Evolutionary conservation across 1,140 invertebrate species (phyloP), one percentile per base, ranked within the genome.

Genomic region (Caligus rogercresseyi): DNA sequence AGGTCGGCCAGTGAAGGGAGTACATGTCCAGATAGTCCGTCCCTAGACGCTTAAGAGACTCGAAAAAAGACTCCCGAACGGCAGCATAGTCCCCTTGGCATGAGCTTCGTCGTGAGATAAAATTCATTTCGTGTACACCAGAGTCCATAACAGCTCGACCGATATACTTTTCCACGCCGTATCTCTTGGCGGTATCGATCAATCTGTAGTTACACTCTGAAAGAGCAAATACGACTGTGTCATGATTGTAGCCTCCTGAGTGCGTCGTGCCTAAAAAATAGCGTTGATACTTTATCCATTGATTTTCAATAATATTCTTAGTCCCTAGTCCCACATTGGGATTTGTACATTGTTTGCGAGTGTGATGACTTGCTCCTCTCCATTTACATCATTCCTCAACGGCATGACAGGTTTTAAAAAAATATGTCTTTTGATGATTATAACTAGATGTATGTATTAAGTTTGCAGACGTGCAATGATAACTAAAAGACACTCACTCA

Each of bases 151-250:
- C 69, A 23, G 71, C 72, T 57, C 65, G 52, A 18, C 63, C 64
- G 54, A 73, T 67, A 31, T 67, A 67, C 23, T 65, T 65, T 67
- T 73, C 72, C 65, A 69, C 70, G 13, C 73, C 73, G 64, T 74
- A 74, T 7, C 73, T 64, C 65, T 73, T 74, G 15, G 73, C 73
- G n/a, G 73, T 74, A 65, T 74, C 73, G 66, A 74, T 72, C 21
- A 72, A 66, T 55, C 72, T 64, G 65, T 74, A 74, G n/a, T 67
- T 67, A 64, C 73, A 74, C 15, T 72, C 58, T 65, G 69, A 68
- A 14, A 75, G 63, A 11, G 74, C 72, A 66, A 71, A 71, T 24
- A 75, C 69, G 19, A 75, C 73, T 18, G 72, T 70, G 19, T 71
- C 68, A 55, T 74, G 74, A 54, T 68, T 69, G 61, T 75, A 75